These are phyloP conservation scores for Pachyrhynchus sulphureomaculatus DNA, from an alignment of 1,140 invertebrate genomes.

Conservation along the genomic window DNA sequence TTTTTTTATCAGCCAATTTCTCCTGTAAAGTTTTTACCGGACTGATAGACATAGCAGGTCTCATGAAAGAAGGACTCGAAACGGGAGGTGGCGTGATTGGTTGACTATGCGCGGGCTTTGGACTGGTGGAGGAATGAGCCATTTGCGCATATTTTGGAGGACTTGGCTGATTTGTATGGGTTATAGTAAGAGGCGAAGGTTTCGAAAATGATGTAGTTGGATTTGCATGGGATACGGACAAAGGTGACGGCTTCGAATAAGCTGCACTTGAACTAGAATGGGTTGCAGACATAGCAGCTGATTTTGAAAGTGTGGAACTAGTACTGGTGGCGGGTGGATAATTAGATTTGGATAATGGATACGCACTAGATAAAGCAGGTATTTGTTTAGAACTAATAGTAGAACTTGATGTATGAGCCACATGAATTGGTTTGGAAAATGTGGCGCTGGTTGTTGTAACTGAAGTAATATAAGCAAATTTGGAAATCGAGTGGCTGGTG, in stretches of 20 bases:
- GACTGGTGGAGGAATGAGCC: conserved; percentile 10
- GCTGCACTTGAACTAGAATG: no score
- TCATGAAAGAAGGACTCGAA: conserved; percentile 23
- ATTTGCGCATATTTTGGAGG: conserved; percentile 3
- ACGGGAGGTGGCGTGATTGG: conserved; percentile 11
- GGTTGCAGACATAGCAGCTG: no score
- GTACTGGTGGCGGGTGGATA: no score
- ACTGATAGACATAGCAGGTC: conserved; percentile 46
- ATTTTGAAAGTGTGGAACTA: no score
- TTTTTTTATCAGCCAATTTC: conserved; percentile 62
- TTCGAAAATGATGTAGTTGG: background rate
- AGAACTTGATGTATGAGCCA: background rate
- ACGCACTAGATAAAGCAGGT: background rate
- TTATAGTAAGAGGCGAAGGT: background rate
- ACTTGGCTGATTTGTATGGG: background rate
- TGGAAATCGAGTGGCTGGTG: background rate
- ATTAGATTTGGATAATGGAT: background rate
- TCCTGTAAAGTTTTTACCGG: conserved; percentile 63
- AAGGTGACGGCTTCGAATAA: no score
- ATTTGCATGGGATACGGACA: no score
- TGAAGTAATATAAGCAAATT: background rate
- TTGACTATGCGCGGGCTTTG: conserved; percentile 11
- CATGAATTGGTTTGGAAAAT: background rate
- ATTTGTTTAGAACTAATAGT: background rate
- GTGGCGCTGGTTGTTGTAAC: background rate